Base-by-base conservation (phyloP, 1,140 invertebrate species). In the Zaprionus gabonicus region DNA sequence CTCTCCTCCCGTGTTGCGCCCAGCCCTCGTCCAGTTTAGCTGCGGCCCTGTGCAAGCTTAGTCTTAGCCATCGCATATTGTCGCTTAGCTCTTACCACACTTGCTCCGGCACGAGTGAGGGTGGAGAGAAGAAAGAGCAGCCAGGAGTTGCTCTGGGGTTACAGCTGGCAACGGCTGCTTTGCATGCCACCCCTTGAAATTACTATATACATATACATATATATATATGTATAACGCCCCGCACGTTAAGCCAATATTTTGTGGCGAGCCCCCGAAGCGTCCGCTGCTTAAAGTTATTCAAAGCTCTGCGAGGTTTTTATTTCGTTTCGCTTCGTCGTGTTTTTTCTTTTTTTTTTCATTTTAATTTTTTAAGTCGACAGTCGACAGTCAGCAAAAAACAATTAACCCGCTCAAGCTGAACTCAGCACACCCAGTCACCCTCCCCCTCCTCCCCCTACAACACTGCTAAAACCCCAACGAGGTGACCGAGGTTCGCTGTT, bases 221-320 rank as follows among this genome's bases (percentile, higher is more conserved):
- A 66, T 5, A 66, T 5, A 56, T 46, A 46, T 44, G 6, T 64
- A 71, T 46, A 85, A 82, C 83, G 84, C 76, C 83, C 70, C 56
- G 73, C 84, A 78, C 77, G 80, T 83, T 81, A 84, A 81, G 85
- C 83, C 81, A 83, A 88, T 87, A 88, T 88, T 80, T 88, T 87
- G 84, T 69, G 81, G 81, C 55, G 36, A 71, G 41, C 20, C 46
- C 68, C 46, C 27, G 53, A 58, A 57, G 68, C 60, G 27, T 71
- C 25, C 60, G 44, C 53, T 76, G 84, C 71, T 82, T 80, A 88
- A 88, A 87, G 77, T 87, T 87, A 88, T 87, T 88, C 71, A 78
- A 78, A 83, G 84, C 81, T 83, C 46, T 70, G 68, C 51, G 70
- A 56, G 66, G 38, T 51, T 67, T 72, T 72, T 74, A 23, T 71